Conservation (phyloP, 2,797 vertebrate species). For the Sebastes elongatus region DNA sequence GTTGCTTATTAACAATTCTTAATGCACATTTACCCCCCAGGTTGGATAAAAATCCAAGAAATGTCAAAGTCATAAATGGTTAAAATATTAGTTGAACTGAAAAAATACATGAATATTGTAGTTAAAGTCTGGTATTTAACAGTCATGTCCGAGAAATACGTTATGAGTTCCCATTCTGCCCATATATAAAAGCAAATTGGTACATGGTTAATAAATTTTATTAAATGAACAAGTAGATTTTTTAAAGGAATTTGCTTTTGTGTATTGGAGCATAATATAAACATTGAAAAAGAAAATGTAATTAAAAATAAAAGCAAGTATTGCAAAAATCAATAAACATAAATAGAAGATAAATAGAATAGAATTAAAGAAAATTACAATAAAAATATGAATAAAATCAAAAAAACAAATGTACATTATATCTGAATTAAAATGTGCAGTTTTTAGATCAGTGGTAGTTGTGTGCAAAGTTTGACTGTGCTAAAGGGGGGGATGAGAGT, state of each 20-base stretch:
- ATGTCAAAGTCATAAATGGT: not conserved
- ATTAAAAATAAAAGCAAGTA: no score
- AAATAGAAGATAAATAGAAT: no score
- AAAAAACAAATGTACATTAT: no score
- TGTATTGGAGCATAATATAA: no score
- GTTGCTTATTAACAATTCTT: not conserved
- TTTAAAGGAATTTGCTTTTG: no score
- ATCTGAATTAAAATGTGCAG: no score
- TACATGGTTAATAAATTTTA: not conserved
- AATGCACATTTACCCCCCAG: not conserved
- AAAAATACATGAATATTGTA: not conserved
- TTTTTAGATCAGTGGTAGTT: no score
- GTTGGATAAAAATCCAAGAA: not conserved
- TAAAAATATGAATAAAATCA: no score
- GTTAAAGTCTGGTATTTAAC: not conserved
- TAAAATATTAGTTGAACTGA: not conserved
- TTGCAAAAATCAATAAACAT: no score
- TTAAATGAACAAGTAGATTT: fast-evolving
- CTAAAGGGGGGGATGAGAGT: not conserved
- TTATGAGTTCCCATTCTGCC: not conserved
- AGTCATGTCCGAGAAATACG: not conserved
- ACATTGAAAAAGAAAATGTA: no score
- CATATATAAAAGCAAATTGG: not conserved
- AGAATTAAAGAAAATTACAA: no score
- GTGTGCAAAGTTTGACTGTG: no score